Percentiles rank a stretch among this genome's conserved stretches.
phyloP scores from a whole-genome alignment of 2,888 invertebrate genomes.

The Agrenia bidenticulata region DNA sequence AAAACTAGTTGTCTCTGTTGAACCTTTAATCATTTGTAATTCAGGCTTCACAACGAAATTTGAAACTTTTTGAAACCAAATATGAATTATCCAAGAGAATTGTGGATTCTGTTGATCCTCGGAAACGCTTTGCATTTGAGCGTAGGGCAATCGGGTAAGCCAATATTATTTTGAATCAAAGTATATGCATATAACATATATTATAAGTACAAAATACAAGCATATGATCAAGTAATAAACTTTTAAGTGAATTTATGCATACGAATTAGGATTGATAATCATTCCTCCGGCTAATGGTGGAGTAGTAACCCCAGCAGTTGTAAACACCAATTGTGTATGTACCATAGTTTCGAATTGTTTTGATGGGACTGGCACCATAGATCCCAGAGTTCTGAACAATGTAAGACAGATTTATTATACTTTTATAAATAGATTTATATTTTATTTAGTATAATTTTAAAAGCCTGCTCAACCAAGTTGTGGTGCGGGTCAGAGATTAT shows the following conservation, averaged over 20 bases:
- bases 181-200: too few species aligned
- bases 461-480: conserved; percentile 23
- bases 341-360: conserved; percentile 29
- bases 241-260: neutral
- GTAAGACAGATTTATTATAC: conserved; percentile 19
- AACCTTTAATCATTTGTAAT: too few species aligned
- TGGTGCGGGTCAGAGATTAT: conserved; percentile 29
- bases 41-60: too few species aligned
- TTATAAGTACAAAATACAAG: too few species aligned
- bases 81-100: too few species aligned
- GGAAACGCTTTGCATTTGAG: too few species aligned
- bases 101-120: too few species aligned
- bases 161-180: too few species aligned
- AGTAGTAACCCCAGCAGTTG: conserved; percentile 3
- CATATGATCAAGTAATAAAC: too few species aligned
- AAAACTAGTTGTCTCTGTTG: too few species aligned
- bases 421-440: neutral
- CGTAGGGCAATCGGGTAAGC: too few species aligned
- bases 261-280: conserved; percentile 2
- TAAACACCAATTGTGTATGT: conserved; percentile 26
- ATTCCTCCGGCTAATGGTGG: neutral
- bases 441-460: neutral
- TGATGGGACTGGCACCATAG: conserved; percentile 32
- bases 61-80: too few species aligned
- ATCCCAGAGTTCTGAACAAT: conserved; percentile 37